Evolutionary conservation across 2,888 invertebrate genomes (phyloP).

Genomic region (Metallyticus violacea): DNA sequence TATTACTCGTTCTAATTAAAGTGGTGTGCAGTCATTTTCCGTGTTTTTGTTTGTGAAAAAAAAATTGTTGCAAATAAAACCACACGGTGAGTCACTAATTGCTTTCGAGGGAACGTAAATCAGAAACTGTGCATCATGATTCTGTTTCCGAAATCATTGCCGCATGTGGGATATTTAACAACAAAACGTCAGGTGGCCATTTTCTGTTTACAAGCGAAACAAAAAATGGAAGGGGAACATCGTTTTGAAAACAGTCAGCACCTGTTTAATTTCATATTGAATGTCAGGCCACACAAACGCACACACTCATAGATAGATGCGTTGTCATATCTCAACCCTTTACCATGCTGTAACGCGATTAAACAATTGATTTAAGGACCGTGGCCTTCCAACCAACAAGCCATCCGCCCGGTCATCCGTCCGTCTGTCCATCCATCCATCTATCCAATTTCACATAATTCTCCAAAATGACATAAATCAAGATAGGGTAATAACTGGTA

Average conservation of each 20-base stretch:
- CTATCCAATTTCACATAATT: slow-evolving; percentile 5
- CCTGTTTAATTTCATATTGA: background rate
- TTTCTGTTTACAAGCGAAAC: background rate
- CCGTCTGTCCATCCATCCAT: background rate
- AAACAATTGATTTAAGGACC: slow-evolving; percentile 3
- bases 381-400: background rate
- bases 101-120: background rate
- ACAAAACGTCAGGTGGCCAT: background rate
- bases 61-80: background rate
- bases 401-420: background rate
- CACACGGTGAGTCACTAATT: background rate
- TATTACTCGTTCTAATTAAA: background rate
- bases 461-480: slow-evolving; percentile 9
- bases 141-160: background rate
- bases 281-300: background rate
- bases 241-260: background rate
- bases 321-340: background rate
- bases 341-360: background rate
- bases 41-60: background rate
- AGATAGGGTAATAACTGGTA: slow-evolving; percentile 5
- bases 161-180: background rate
- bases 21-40: background rate
- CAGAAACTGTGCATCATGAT: background rate
- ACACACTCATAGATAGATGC: too few species aligned
- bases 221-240: background rate